Evolutionary conservation across 2,113 vertebrate species (phyloP).

Genomic region (Coregonus clupeaformis): DNA sequence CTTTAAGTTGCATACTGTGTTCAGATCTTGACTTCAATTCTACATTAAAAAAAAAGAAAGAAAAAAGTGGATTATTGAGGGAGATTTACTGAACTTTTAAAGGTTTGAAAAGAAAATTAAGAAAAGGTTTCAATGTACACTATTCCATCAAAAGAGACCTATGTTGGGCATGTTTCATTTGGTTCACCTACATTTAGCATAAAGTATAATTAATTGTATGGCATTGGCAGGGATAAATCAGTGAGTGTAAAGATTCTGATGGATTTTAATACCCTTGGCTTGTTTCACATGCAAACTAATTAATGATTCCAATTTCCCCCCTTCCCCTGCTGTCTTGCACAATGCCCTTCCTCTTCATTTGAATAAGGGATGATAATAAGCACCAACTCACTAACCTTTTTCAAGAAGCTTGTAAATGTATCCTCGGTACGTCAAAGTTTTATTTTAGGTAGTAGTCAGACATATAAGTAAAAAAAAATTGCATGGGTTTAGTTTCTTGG

Average conservation of each 20-base stretch:
- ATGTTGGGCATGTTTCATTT: neutral
- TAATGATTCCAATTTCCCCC: slow-evolving; percentile 39
- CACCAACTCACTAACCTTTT: slow-evolving; percentile 14
- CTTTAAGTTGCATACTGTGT: too few relatives aligned
- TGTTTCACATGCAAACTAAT: slow-evolving; percentile 50
- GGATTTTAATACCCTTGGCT: slow-evolving; percentile 49
- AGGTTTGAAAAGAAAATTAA: neutral
- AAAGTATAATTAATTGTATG: slow-evolving; percentile 17
- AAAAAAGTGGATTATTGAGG: neutral
- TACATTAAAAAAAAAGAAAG: too few relatives aligned
- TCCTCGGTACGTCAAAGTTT: neutral
- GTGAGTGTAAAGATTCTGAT: slow-evolving; percentile 41
- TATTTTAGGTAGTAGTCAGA: neutral
- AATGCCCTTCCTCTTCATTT: slow-evolving; percentile 48
- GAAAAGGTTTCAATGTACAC: neutral
- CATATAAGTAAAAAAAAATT: neutral
- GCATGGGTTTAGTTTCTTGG: neutral
- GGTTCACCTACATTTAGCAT: neutral
- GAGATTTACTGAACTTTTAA: neutral
- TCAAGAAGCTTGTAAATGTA: neutral
- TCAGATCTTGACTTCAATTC: neutral
- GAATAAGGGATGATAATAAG: slow-evolving; percentile 25
- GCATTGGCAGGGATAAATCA: slow-evolving; percentile 31
- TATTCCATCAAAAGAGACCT: neutral
- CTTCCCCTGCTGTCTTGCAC: slow-evolving; percentile 38